A percentile compares a stretch with the other conserved stretches of the same genome.
phyloP scores from a whole-genome alignment of 2,888 invertebrate genomes.

The Bedellia somnulentella region DNA sequence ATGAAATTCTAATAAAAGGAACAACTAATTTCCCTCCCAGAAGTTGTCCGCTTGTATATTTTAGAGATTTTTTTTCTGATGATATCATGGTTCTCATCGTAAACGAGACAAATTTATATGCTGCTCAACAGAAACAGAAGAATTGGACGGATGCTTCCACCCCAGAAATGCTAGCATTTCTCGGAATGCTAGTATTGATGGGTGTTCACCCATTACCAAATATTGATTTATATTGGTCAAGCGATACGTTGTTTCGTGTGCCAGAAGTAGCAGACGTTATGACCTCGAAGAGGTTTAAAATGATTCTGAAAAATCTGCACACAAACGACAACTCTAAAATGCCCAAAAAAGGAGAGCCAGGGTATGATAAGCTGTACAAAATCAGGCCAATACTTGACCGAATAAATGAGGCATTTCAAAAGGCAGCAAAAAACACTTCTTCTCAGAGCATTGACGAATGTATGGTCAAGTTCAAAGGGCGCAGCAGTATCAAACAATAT shows the following conservation, averaged over 20 bases:
- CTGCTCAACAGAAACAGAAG: not conserved
- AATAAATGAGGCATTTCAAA: constrained; percentile 9
- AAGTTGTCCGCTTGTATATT: not conserved
- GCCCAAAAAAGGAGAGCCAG: constrained; percentile 2
- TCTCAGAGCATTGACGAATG: constrained; percentile 14
- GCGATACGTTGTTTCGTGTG: not conserved
- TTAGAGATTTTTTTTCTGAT: not conserved
- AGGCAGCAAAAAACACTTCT: constrained; percentile 10
- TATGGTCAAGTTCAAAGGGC: constrained; percentile 15
- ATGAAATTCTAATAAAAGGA: not conserved
- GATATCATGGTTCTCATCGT: not conserved
- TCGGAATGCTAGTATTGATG: not conserved
- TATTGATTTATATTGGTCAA: constrained; percentile 1
- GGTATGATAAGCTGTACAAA: constrained; percentile 12
- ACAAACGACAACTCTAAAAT: constrained; percentile 1
- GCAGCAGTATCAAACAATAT: constrained; percentile 13
- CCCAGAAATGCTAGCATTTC: not conserved
- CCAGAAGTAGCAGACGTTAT: not conserved
- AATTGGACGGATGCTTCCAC: not conserved
- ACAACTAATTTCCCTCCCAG: not conserved
- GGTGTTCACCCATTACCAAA: not conserved
- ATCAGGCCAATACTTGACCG: constrained; percentile 9
- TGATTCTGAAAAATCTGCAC: constrained; percentile 1
- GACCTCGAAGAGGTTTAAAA: constrained; percentile 1
- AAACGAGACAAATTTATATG: not conserved